Evolutionary conservation across 2,113 vertebrate genomes (phyloP).

Genomic region (Polyodon spathula): DNA sequence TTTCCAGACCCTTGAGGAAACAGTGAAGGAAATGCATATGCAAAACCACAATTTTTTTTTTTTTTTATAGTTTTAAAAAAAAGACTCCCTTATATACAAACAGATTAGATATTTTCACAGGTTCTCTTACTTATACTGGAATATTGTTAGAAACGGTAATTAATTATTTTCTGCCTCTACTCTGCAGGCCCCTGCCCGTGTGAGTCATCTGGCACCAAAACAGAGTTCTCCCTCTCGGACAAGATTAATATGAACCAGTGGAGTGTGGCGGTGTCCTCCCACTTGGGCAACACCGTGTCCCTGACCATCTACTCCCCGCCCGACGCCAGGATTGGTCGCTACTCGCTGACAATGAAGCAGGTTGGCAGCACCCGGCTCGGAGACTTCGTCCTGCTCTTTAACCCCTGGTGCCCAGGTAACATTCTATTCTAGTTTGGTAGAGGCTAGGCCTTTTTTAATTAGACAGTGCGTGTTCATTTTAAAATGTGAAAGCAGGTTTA

Average conservation of each 20-base stretch:
- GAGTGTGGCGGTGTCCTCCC: conserved; percentile 54
- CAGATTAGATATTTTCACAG: too few relatives aligned
- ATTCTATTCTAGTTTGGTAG: too few relatives aligned
- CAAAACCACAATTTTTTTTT: conserved; percentile 1
- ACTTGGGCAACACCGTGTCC: conserved; percentile 39
- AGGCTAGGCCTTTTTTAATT: too few relatives aligned
- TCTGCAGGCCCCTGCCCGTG: conserved; percentile 66
- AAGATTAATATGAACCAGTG: conserved; percentile 49
- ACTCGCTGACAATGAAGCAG: conserved; percentile 60
- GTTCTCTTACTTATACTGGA: too few relatives aligned
- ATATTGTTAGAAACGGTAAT: background rate
- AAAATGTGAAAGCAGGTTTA: too few relatives aligned
- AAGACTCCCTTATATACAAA: too few relatives aligned
- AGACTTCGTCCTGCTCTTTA: too few relatives aligned
- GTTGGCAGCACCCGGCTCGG: conserved; percentile 47
- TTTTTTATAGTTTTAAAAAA: too few relatives aligned
- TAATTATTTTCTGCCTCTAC: conserved; percentile 1
- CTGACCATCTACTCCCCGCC: conserved; percentile 61
- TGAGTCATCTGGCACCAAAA: conserved; percentile 63
- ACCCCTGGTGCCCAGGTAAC: too few relatives aligned
- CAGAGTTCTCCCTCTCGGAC: conserved; percentile 53
- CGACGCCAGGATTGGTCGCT: conserved; percentile 66
- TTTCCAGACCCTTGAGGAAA: too few relatives aligned
- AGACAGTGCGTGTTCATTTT: too few relatives aligned
- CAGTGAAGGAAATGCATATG: too few relatives aligned